Base-by-base conservation (phyloP, 2,888 invertebrate genomes). In the Schizotus pectinicornis region DNA sequence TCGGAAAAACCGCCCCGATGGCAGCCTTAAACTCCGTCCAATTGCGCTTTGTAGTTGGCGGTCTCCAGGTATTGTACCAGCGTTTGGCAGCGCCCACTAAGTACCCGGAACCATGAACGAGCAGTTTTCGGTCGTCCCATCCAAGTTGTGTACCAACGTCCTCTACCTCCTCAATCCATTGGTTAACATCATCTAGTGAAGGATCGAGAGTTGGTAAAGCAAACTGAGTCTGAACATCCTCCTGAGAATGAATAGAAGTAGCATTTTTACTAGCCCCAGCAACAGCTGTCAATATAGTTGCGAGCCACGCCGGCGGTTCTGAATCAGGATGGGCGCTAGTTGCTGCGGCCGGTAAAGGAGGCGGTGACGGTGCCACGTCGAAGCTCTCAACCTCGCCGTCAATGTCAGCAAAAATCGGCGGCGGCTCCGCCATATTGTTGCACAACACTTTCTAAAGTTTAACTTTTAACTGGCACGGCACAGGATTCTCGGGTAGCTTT, bases 21-120 rank as follows among this genome's bases (percentile, higher is more conserved):
- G 43, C 43, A 22, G 8, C 14, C 30, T 43, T 43, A 43, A 43
- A 43, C 30, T 43, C 12, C 8, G 14, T 9, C 43, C 43, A 43
- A 8, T 6, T 43, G 14, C 43, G 43, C 14, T 14, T 43, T 9
- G 43, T 22, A 6, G 43, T 43, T 7, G 43, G 43, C 6, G 14
- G 43, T 43, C 43, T 43, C 43, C 43, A 43, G 14, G 43, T 43
- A 43, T 14, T 43, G 30, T 43, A 43, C 43, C 43, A 43, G 6
- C 43, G 12, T 43, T 43, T 43, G 6, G 43, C 43, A 11, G 43
- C 9, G 30, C 43, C 22, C 7, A 14, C 30, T 22, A 43, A 43
- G 14, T 7, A 43, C 7, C 43, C 43, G 7, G 43, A 6, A 9
- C 7, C 43, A 43, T 43, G 43, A 6, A 43, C 43, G 8, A 43